Evolutionary conservation across 2,888 invertebrate species (phyloP).

Genomic region (Brachyptera putata): DNA sequence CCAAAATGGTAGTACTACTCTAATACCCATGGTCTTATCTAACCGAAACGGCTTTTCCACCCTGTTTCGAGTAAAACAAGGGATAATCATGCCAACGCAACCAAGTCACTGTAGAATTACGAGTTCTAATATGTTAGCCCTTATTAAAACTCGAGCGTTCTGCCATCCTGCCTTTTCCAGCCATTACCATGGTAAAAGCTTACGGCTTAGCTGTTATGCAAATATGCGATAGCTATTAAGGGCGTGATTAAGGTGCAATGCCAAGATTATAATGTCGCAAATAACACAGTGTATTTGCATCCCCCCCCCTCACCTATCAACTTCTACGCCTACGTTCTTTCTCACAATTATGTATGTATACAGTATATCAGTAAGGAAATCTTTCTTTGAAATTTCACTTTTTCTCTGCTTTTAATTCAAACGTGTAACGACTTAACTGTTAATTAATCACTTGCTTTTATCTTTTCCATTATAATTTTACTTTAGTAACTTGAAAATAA

Average conservation of each 20-base stretch:
- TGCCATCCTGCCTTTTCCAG: not conserved
- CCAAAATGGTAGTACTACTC: not conserved
- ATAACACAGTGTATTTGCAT: slow-evolving; percentile 6
- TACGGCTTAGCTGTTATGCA: slow-evolving; percentile 14
- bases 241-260: slow-evolving; percentile 18
- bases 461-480: too few species aligned
- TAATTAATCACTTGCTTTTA: too few species aligned
- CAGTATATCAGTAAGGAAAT: too few species aligned
- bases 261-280: slow-evolving; percentile 15
- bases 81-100: too few species aligned
- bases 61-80: slow-evolving; percentile 3
- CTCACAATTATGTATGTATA: too few species aligned
- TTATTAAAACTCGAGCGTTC: slow-evolving; percentile 14
- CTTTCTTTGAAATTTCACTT: too few species aligned
- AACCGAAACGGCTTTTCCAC: not conserved
- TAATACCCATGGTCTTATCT: slow-evolving; percentile 11
- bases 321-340: too few species aligned
- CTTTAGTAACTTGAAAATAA: too few species aligned
- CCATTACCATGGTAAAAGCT: slow-evolving; percentile 1
- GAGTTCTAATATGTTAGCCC: slow-evolving; percentile 5
- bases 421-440: too few species aligned
- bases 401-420: too few species aligned
- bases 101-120: slow-evolving; percentile 7
- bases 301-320: not conserved
- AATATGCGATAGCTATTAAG: slow-evolving; percentile 21